Evolutionary conservation across 2,888 invertebrate genomes (phyloP).

Genomic region (Dicyrtoma fusca): DNA sequence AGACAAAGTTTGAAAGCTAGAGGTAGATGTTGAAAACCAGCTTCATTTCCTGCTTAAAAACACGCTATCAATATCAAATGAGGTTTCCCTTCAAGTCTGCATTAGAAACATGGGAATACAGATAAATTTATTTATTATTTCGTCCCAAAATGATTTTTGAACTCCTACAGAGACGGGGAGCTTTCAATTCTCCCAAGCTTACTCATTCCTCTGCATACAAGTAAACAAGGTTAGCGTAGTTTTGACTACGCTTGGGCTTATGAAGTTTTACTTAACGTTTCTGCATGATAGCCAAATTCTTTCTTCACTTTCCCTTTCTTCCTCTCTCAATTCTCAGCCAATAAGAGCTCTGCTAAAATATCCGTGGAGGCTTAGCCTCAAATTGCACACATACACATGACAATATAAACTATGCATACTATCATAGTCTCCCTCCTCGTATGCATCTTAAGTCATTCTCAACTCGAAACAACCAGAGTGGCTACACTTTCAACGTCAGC

Average conservation of each 20-base stretch:
- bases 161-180: constrained; percentile 16
- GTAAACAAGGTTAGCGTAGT: constrained; percentile 8
- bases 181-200: constrained; percentile 18
- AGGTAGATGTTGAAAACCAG: constrained; percentile 45
- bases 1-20: constrained; percentile 50
- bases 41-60: constrained; percentile 55
- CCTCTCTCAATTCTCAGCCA: not conserved
- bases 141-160: constrained; percentile 37
- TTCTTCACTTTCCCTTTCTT: not conserved
- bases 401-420: not conserved
- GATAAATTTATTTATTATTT: constrained; percentile 46
- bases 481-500: not conserved
- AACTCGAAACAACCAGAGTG: not conserved
- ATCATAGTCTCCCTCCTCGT: not conserved
- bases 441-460: not conserved
- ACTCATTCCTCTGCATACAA: constrained; percentile 6
- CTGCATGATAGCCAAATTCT: constrained; percentile 7
- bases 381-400: not conserved
- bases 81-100: constrained; percentile 40
- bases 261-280: constrained; percentile 8
- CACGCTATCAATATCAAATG: constrained; percentile 56
- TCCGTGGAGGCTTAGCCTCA: constrained; percentile 1
- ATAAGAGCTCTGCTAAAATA: constrained; percentile 3
- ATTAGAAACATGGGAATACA: constrained; percentile 45
- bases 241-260: constrained; percentile 2